Evolutionary conservation across 92 coral and sea anemone species (phyloP).

Genomic region (Epizoanthus ramosus): DNA sequence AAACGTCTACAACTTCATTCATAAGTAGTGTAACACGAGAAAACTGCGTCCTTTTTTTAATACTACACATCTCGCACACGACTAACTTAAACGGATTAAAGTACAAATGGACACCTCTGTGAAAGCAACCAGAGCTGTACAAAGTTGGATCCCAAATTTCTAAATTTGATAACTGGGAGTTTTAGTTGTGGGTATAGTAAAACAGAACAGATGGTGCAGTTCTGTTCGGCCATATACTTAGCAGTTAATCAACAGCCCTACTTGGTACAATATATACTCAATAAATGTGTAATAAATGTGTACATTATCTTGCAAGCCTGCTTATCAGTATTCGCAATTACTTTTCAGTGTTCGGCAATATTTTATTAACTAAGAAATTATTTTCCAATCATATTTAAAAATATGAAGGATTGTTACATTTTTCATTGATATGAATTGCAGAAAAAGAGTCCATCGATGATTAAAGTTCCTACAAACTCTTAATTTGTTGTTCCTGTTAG

Average conservation of each 20-base stretch:
- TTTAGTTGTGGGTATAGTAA: too few relatives aligned
- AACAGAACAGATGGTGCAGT: not conserved
- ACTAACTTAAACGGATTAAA: constrained; percentile 23
- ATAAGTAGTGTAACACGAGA: constrained; percentile 17
- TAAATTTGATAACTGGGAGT: not conserved
- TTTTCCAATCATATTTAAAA: too few relatives aligned
- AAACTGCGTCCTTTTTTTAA: constrained; percentile 26
- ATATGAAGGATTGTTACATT: too few relatives aligned
- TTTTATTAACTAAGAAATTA: too few relatives aligned
- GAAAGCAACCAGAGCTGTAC: not conserved
- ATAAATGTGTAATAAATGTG: too few relatives aligned
- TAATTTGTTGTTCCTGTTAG: not conserved
- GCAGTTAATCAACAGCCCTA: too few relatives aligned
- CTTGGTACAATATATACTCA: too few relatives aligned
- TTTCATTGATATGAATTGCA: too few relatives aligned
- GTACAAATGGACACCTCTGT: not conserved
- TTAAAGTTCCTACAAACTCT: not conserved
- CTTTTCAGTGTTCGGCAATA: too few relatives aligned
- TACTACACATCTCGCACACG: constrained; percentile 36
- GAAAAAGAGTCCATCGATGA: not conserved
- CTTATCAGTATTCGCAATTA: too few relatives aligned
- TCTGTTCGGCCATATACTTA: not conserved
- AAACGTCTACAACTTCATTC: constrained; percentile 32
- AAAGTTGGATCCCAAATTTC: not conserved
- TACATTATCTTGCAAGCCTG: too few relatives aligned